phyloP scores from a whole-genome alignment of 2,113 vertebrate species.

The Pagrus major region DNA sequence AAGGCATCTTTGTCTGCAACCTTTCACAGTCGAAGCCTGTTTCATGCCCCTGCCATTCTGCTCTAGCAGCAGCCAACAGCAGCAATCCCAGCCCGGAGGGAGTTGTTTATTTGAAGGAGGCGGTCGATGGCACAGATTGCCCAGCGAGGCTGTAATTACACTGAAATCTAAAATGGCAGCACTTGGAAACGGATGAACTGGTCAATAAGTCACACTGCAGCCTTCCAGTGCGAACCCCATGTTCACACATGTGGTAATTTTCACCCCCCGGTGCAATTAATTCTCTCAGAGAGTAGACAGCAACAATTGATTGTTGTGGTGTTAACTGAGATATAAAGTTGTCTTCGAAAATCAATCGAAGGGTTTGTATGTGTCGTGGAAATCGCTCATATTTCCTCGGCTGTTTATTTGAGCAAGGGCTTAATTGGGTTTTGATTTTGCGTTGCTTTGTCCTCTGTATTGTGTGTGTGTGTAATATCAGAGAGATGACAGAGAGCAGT shows the following conservation, averaged over 20 bases:
- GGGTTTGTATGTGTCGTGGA: constrained; percentile 16
- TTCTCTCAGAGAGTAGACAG: constrained; percentile 80
- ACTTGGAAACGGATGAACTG: constrained; percentile 70
- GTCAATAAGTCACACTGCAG: constrained; percentile 79
- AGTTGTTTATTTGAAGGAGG: constrained; percentile 73
- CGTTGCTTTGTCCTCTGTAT: background rate
- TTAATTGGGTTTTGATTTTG: constrained; percentile 32
- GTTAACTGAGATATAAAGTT: constrained; percentile 79
- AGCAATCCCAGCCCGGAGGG: constrained; percentile 54
- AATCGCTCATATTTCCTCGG: constrained; percentile 43
- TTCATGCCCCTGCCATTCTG: constrained; percentile 34
- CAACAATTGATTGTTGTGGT: constrained; percentile 83
- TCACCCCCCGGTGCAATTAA: constrained; percentile 67
- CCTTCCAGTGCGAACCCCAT: constrained; percentile 63
- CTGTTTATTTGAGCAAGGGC: constrained; percentile 27
- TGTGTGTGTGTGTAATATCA: background rate
- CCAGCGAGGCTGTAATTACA: constrained; percentile 86
- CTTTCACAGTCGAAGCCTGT: constrained; percentile 43
- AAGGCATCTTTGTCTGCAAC: constrained; percentile 42
- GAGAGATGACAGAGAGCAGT: background rate
- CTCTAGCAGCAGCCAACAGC: constrained; percentile 35
- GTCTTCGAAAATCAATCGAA: constrained; percentile 50
- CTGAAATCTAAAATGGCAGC: constrained; percentile 85
- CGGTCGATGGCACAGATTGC: constrained; percentile 74
- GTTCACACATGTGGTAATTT: constrained; percentile 74